These are phyloP conservation scores for Mionectes macconnelli DNA, from an alignment of 2,113 vertebrate species.

Conservation along the genomic window DNA sequence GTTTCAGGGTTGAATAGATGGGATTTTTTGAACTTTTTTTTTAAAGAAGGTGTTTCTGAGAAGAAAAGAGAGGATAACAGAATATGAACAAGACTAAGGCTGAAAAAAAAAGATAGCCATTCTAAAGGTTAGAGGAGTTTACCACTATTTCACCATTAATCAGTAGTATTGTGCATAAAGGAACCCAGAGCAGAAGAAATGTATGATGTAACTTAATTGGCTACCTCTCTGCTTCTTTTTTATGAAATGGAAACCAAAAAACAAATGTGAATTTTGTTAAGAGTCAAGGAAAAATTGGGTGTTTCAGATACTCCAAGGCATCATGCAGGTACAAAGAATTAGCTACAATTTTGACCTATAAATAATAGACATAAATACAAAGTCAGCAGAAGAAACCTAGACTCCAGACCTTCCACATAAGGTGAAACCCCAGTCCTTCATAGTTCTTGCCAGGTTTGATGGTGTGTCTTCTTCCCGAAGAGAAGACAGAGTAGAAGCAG, in stretches of 20 bases:
- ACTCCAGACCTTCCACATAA: neutral
- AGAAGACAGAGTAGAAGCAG: neutral
- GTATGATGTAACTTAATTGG: neutral
- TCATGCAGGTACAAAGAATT: accelerated
- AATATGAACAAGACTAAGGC: neutral
- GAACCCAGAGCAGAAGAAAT: neutral
- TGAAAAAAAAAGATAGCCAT: neutral
- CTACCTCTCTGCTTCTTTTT: neutral
- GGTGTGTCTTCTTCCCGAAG: neutral
- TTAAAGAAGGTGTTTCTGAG: neutral
- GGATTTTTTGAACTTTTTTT: neutral
- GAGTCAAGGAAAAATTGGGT: neutral
- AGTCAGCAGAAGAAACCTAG: neutral
- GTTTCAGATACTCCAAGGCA: neutral
- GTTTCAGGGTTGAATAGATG: neutral
- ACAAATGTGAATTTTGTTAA: neutral
- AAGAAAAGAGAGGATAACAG: neutral
- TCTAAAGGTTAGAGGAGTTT: neutral
- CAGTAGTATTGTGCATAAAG: neutral
- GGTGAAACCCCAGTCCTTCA: neutral
- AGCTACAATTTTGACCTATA: neutral
- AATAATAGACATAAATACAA: neutral
- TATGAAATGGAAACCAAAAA: neutral
- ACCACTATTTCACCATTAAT: neutral
- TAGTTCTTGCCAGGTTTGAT: neutral